phyloP scores from a whole-genome alignment of 2,113 vertebrate species.

The Gadus chalcogrammus region DNA sequence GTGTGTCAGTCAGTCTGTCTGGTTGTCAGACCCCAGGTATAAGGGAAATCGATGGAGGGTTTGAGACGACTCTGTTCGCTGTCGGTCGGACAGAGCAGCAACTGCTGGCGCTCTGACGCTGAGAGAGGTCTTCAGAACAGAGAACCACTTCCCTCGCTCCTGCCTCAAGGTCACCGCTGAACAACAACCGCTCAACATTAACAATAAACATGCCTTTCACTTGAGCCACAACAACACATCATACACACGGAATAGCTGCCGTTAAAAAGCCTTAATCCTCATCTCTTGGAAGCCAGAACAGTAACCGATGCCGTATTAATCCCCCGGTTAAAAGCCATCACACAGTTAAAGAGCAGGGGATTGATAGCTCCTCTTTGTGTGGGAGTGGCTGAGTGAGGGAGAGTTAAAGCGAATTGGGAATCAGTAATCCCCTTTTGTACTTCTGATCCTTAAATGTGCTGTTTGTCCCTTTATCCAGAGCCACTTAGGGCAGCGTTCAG shows the following conservation, averaged over 20 bases:
- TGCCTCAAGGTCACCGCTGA: slow-evolving; percentile 23
- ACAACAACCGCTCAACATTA: background rate
- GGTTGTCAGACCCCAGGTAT: background rate
- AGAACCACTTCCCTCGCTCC: background rate
- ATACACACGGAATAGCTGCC: slow-evolving; percentile 24
- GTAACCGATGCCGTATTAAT: slow-evolving; percentile 50
- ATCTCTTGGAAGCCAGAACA: slow-evolving; percentile 48
- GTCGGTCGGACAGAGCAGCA: background rate
- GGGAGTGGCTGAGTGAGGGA: slow-evolving; percentile 6
- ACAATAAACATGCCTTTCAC: slow-evolving; percentile 21
- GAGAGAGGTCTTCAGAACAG: background rate
- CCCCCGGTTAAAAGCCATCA: slow-evolving; percentile 53
- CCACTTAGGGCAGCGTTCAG: slow-evolving; percentile 60
- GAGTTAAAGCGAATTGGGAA: slow-evolving; percentile 11
- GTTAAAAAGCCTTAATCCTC: slow-evolving; percentile 29
- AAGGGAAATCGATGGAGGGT: slow-evolving; percentile 7
- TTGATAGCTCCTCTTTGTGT: slow-evolving; percentile 60
- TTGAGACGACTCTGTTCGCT: background rate
- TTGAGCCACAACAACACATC: background rate
- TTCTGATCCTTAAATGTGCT: slow-evolving; percentile 74
- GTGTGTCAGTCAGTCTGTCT: background rate
- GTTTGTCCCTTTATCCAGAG: slow-evolving; percentile 59
- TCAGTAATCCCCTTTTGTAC: slow-evolving; percentile 68
- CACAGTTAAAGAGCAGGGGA: slow-evolving; percentile 51
- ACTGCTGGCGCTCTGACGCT: background rate